Base-by-base conservation (phyloP, 2,888 invertebrate species). In the Erynnis tages region DNA sequence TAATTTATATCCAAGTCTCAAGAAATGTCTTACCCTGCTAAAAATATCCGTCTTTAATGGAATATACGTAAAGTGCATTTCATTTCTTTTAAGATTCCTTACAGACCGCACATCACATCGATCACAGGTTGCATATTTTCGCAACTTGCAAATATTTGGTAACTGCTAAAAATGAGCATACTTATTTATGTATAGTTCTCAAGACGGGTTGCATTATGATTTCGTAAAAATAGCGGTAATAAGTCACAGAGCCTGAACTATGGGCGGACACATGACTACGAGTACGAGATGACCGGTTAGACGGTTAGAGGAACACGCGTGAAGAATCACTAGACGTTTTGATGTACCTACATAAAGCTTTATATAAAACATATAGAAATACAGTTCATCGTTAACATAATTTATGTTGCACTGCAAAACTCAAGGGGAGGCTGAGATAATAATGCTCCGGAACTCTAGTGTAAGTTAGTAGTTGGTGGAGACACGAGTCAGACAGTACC, bases 161-260 rank as follows among this genome's bases (percentile, higher is more conserved):
- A 49, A 49, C 8, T 27, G 41, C 23, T n/a, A 49, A 49, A 49
- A 49, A 50, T 49, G 49, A 10, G 34, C 49, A 27, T 50, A 50
- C 40, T 41, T 23, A 38, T 35, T 43, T 50, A 41, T 49, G 32
- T 17, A 49, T 40, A 41, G 32, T 49, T 34, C 29, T 25, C 41
- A 13, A 19, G 49, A 41, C 35, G 19, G 11, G 40, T 47, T 55
- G 48, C 46, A 23, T 44, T 57, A 45, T 45, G 45, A 53, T 61
- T 59, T 55, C 54, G 52, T 54, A 59, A 58, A n/a, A 38, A 32
- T 34, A 46, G 27, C 45, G 38, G 47, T 46, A 35, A 52, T 40
- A 56, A 55, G 53, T 58, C 54, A 56, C 54, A 58, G 58, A 40
- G 11, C 25, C 40, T 40, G 49, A 41, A 32, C 49, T 40, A 41